Base-by-base conservation (phyloP, 2,888 invertebrate species). In the Trichogramma evanescens region DNA sequence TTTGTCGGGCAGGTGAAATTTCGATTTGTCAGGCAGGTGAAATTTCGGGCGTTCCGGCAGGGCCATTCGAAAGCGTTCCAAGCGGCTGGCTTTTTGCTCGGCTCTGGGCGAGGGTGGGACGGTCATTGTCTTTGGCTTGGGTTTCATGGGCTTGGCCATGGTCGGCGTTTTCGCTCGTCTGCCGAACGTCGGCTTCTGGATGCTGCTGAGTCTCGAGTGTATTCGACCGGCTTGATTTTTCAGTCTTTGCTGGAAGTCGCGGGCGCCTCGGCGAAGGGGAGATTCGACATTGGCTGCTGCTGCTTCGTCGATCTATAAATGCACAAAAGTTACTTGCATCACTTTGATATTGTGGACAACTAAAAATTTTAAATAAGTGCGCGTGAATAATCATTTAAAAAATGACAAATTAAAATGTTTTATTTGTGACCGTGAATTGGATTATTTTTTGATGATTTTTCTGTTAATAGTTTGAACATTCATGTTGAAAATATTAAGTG, bases 151-250 rank as follows among this genome's bases (percentile, higher is more conserved):
- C 53, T 50, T 38, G 2, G 65, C 54, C 58, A 62, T 64, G 6
- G 41, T 10, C 5, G 61, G 53, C 40, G 61, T 64, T 66, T 65
- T 72, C 69, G 56, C 59, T 59, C 55, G 9, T 26, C 41, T 66
- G n/a, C 73, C 71, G 63, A 83, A 81, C 45, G 79, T 80, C 50
- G 84, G 82, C 66, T 83, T 81, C 72, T 86, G 84, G 5, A 86
- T 83, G 63, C 80, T 83, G 70, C 85, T 83, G 59, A 89, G 72
- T 72, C 87, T 87, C 1, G 84, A 84, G 74, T 86, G 86, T 41
- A 92, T 74, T 76, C 87, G 88, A 41, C 85, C 88, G 10, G 90
- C 89, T 74, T 89, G 88, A 46, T 80, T 82, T 68, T 84, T 85
- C 53, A 90, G 69, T 66, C 86, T 86, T 44, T 87, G 85, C 67